phyloP scores from a whole-genome alignment of 2,113 vertebrate species.

The Petaurus breviceps region DNA sequence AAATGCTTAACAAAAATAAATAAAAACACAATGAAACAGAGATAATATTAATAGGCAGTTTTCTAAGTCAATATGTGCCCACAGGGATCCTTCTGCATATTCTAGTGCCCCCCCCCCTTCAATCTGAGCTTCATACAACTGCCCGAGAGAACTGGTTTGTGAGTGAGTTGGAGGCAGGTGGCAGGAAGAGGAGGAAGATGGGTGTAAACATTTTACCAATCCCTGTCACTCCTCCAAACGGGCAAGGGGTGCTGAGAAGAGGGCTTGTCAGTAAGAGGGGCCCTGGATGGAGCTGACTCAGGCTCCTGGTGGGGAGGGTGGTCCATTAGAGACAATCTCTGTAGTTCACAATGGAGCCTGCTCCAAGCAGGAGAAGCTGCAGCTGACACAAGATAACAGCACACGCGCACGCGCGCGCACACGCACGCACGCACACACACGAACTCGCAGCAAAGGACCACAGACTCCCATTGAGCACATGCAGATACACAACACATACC shows the following conservation, averaged over 20 bases:
- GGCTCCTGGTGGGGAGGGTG: too few relatives aligned
- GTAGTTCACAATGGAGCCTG: neutral
- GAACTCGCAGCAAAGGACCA: neutral
- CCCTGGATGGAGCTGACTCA: neutral
- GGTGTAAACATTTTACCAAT: neutral
- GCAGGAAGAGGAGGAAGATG: neutral
- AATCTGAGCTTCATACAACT: neutral
- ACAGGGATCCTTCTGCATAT: neutral
- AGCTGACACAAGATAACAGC: neutral
- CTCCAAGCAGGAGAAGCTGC: neutral
- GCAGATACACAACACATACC: neutral
- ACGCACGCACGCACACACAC: neutral
- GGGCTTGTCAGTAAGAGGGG: neutral
- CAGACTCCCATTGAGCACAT: neutral
- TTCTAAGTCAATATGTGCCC: neutral
- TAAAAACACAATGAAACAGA: neutral
- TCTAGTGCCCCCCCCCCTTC: neutral
- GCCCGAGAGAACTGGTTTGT: neutral
- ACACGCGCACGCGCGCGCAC: neutral
- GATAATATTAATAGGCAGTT: neutral
- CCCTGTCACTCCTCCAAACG: neutral
- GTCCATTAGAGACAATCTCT: neutral
- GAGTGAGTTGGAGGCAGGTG: neutral
- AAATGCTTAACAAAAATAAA: neutral
- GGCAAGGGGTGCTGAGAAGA: neutral